These are phyloP conservation scores for Caenorhabditis panamensis DNA, from an alignment of 2,888 invertebrate species.

Conservation along the genomic window DNA sequence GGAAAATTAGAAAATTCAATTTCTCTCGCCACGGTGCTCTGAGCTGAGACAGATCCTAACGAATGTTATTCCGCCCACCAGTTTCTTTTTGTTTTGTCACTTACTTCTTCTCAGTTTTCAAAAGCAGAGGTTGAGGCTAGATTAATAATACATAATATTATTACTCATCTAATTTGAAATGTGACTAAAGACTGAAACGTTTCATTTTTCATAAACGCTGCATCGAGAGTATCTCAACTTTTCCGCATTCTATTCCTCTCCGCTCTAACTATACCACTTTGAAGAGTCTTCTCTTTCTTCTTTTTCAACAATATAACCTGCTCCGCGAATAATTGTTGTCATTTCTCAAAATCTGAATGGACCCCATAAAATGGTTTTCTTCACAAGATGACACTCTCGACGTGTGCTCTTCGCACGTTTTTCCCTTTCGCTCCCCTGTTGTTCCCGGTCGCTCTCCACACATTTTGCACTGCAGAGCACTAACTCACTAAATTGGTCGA, in stretches of 20 bases:
- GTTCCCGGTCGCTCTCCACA: slow-evolving; percentile 18
- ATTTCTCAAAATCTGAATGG: slow-evolving; percentile 56
- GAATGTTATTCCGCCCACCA: neutral
- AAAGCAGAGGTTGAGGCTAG: too few species aligned
- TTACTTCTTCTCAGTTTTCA: slow-evolving; percentile 8
- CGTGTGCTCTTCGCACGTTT: slow-evolving; percentile 31
- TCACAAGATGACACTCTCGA: slow-evolving; percentile 44
- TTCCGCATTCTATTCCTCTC: neutral
- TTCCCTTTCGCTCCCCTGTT: slow-evolving; percentile 27
- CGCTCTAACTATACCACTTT: neutral
- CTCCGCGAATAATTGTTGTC: slow-evolving; percentile 42
- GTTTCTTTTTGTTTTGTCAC: neutral
- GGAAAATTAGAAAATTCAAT: slow-evolving; percentile 42
- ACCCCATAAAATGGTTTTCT: slow-evolving; percentile 56
- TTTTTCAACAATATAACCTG: slow-evolving; percentile 40
- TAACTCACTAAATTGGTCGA: slow-evolving; percentile 49
- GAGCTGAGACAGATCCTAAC: neutral
- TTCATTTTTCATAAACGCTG: slow-evolving; percentile 22
- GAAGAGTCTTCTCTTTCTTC: neutral
- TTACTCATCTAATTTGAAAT: slow-evolving; percentile 32
- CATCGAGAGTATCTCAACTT: neutral
- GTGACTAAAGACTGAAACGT: slow-evolving; percentile 4
- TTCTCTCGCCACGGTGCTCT: slow-evolving; percentile 51
- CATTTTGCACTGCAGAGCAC: slow-evolving; percentile 49
- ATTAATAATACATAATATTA: too few species aligned